Conservation (phyloP, 2,888 invertebrate species). For the Athetis lepigone region DNA sequence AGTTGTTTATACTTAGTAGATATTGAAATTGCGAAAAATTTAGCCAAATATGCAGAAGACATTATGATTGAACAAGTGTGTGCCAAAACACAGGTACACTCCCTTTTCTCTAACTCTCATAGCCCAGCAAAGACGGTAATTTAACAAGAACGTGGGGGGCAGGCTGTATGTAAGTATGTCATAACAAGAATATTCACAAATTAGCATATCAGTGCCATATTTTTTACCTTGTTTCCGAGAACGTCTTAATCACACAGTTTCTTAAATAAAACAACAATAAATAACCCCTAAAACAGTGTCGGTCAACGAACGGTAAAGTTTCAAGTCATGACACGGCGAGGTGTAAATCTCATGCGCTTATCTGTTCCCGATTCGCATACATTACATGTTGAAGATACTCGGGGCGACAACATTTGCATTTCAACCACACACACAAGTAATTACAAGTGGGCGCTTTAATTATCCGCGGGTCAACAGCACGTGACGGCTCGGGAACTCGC, state of each 20-base stretch:
- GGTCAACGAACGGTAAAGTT: slow-evolving; percentile 81
- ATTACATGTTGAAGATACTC: slow-evolving; percentile 69
- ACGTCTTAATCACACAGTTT: slow-evolving; percentile 46
- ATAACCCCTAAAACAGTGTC: slow-evolving; percentile 64
- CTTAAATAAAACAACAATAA: slow-evolving; percentile 64
- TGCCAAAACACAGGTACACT: too few relatives aligned
- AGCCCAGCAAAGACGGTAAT: too few relatives aligned
- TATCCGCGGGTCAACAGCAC: slow-evolving; percentile 79
- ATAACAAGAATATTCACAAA: slow-evolving; percentile 22
- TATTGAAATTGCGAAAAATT: too few relatives aligned
- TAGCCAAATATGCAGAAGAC: too few relatives aligned
- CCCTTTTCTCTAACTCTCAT: too few relatives aligned
- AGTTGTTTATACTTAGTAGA: too few relatives aligned
- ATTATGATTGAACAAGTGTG: too few relatives aligned
- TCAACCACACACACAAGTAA: slow-evolving; percentile 83
- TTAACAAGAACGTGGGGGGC: too few relatives aligned
- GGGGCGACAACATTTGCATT: slow-evolving; percentile 89
- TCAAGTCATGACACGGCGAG: slow-evolving; percentile 77
- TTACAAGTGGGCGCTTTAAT: slow-evolving; percentile 86
- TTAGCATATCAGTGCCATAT: slow-evolving; percentile 34
- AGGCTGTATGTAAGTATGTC: not conserved
- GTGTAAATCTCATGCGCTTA: slow-evolving; percentile 87
- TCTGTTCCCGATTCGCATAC: slow-evolving; percentile 83
- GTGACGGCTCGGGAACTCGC: slow-evolving; percentile 79
- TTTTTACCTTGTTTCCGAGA: slow-evolving; percentile 36